These are phyloP conservation scores for Thalassaphorura encarpata DNA, from an alignment of 1,140 invertebrate genomes.

Conservation along the genomic window DNA sequence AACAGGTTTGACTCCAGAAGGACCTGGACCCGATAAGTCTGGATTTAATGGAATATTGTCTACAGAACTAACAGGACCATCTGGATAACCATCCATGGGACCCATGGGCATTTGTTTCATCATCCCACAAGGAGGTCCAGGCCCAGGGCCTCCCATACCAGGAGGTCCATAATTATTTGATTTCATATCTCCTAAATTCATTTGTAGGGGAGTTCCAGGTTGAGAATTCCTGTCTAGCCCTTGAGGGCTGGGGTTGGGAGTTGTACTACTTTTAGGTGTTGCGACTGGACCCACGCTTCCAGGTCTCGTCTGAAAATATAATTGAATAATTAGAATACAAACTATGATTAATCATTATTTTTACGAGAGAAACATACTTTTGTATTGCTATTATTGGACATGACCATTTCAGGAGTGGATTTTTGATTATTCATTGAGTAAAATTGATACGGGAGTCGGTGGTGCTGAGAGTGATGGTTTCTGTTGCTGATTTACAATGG, in stretches of 20 bases:
- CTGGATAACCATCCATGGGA: constrained; percentile 38
- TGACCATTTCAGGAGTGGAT: constrained; percentile 19
- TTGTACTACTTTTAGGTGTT: constrained; percentile 30
- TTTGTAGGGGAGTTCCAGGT: constrained; percentile 31
- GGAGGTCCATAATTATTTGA: neutral
- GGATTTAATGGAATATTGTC: constrained; percentile 77
- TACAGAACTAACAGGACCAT: constrained; percentile 21
- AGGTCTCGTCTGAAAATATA: constrained; percentile 21
- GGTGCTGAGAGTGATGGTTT: constrained; percentile 31
- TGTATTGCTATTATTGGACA: constrained; percentile 17
- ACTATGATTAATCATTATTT: no score
- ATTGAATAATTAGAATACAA: no score
- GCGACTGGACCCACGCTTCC: constrained; percentile 31
- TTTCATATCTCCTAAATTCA: constrained; percentile 30
- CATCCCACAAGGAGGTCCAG: constrained; percentile 23
- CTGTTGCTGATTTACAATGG: constrained; percentile 24
- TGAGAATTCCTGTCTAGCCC: constrained; percentile 28
- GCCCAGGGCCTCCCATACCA: constrained; percentile 6
- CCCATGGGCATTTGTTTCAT: constrained; percentile 37
- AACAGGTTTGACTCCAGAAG: constrained; percentile 33
- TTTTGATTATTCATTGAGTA: constrained; percentile 22
- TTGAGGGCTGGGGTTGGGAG: constrained; percentile 32
- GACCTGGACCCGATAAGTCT: constrained; percentile 50
- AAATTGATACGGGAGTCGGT: constrained; percentile 28
- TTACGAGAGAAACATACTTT: constrained; percentile 18